Percentiles rank a stretch among this genome's conserved stretches.
These are phyloP conservation scores for Electrophaes corylata DNA, from an alignment of 2,888 invertebrate species.

Conservation along the genomic window DNA sequence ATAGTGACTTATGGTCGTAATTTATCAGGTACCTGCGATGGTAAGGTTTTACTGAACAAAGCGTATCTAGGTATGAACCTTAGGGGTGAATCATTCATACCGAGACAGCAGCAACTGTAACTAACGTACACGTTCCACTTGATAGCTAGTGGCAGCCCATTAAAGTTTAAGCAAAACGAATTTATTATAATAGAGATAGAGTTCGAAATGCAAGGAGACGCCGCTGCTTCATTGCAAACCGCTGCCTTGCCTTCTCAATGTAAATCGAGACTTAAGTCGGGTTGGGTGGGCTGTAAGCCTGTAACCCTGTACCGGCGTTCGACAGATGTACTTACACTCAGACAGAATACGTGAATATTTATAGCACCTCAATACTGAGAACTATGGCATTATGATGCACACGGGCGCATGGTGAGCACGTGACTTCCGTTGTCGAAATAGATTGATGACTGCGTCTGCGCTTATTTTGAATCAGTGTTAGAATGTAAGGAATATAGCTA, in stretches of 20 bases:
- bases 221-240: not conserved
- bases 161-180: not conserved
- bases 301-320: slow-evolving; percentile 4
- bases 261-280: slow-evolving; percentile 40
- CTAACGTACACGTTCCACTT: not conserved
- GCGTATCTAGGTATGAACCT: slow-evolving; percentile 44
- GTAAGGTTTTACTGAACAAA: slow-evolving; percentile 59
- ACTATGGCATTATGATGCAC: slow-evolving; percentile 71
- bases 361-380: slow-evolving; percentile 68
- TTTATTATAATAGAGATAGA: not conserved
- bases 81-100: not conserved
- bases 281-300: slow-evolving; percentile 61
- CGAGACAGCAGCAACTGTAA: not conserved
- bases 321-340: slow-evolving; percentile 30
- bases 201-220: not conserved
- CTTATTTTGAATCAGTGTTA: slow-evolving; percentile 25
- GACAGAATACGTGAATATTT: slow-evolving; percentile 58
- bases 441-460: slow-evolving; percentile 53
- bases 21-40: slow-evolving; percentile 61
- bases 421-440: slow-evolving; percentile 77
- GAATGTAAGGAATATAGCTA: slow-evolving; percentile 21
- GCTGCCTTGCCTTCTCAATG: not conserved
- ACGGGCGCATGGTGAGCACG: slow-evolving; percentile 60
- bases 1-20: slow-evolving; percentile 36
- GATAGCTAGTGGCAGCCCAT: not conserved